Evolutionary conservation across 1,140 invertebrate species (phyloP), one percentile per base, ranked within the genome.

Genomic region (Acromyrmex charruanus): DNA sequence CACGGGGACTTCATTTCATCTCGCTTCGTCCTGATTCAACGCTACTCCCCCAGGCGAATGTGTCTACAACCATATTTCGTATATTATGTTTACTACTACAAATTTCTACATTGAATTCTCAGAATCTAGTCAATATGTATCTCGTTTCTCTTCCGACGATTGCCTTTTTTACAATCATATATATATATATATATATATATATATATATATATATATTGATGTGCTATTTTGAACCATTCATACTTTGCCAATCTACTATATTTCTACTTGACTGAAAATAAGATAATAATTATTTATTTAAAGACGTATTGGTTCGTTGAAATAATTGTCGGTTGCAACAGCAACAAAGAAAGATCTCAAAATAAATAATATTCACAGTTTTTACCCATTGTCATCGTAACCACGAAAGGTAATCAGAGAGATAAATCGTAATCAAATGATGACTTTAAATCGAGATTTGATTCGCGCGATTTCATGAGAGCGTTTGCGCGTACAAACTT

Each of bases 1-100:
- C 85, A 55, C 31, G 31, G 89, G 89, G 80, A 89, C 25, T 51
- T 58, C 77, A 65, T 87, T 87, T 86, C 89, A 85, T 75, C 66
- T 74, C 61, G 82, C 63, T 75, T 59, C 25, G 51, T 31, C 49
- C 68, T 18, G 79, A 89, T 77, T 80, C 58, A 66, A 63, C 28
- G 59, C 25, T 84, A 74, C 39, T 77, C 59, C 53, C 18, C 5
- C 21, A 72, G 81, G 80, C 65, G 65, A 88, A 51, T 89, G 77
- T 74, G 59, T 77, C 75, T 51, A 59, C 44, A 44, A 63, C 44
- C 39, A 59, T 88, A 63, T 87, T 85, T 84, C 75, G 74, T 77
- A 55, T 58, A 85, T 39, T 39, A 58, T 66, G 51, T 69, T 80
- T 44, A 28, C 66, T 4, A 55, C 10, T 71, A 31, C 59, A 85